These are phyloP conservation scores for Myotis lucifugus DNA, from an alignment of 2,113 vertebrate species.

Conservation along the genomic window DNA sequence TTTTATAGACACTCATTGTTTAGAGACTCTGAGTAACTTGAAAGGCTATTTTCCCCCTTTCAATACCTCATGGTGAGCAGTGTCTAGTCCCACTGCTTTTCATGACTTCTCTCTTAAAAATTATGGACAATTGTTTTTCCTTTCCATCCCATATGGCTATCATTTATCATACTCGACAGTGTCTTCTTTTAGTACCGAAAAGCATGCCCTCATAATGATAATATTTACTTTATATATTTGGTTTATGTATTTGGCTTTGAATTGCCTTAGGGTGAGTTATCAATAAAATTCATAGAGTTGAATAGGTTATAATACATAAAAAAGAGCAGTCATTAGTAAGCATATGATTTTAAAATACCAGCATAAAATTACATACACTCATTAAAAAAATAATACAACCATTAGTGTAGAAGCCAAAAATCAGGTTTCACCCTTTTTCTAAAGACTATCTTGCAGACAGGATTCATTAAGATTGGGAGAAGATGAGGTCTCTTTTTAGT, in stretches of 20 bases:
- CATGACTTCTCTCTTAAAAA: not conserved
- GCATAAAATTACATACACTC: not conserved
- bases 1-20: not conserved
- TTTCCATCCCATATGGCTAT: not conserved
- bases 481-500: not conserved
- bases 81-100: not conserved
- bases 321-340: not conserved
- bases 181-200: slow-evolving; percentile 32
- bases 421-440: not conserved
- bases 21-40: not conserved
- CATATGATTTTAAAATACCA: not conserved
- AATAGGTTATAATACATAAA: slow-evolving; percentile 38
- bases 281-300: slow-evolving; percentile 16
- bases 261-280: not conserved
- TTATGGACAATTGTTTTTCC: not conserved
- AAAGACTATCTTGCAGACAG: slow-evolving; percentile 18
- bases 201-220: not conserved
- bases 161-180: not conserved
- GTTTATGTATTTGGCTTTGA: slow-evolving; percentile 36
- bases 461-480: not conserved
- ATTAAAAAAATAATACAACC: not conserved
- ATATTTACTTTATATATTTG: slow-evolving; percentile 31
- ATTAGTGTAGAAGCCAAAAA: not conserved
- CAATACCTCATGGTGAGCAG: not conserved
- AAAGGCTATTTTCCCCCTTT: not conserved